A percentile compares a stretch with the other conserved stretches of the same genome.
Evolutionary conservation across 2,888 invertebrate genomes (phyloP).

Genomic region (Zhuqinia jingwanae): DNA sequence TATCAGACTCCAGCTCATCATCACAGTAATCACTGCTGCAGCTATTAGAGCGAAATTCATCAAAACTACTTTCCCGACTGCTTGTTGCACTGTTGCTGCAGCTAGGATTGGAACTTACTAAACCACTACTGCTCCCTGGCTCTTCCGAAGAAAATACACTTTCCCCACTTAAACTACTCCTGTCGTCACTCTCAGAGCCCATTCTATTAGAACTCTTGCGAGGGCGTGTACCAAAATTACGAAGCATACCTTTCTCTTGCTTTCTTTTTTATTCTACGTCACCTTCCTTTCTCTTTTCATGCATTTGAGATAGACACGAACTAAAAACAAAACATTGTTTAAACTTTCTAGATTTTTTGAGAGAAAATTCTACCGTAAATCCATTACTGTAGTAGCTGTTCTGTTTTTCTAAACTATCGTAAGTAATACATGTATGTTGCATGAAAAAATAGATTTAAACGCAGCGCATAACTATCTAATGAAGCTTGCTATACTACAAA

Average conservation of each 20-base stretch:
- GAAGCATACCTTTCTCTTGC: constrained; percentile 59
- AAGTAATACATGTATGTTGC: too few species aligned
- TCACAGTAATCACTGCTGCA: constrained; percentile 70
- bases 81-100: constrained; percentile 51
- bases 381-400: too few species aligned
- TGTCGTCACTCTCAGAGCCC: constrained; percentile 44
- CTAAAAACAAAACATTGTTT: too few species aligned
- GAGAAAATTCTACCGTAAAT: too few species aligned
- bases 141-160: constrained; percentile 58
- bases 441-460: too few species aligned
- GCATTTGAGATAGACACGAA: too few species aligned
- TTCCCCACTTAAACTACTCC: constrained; percentile 53
- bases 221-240: constrained; percentile 55
- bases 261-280: not conserved
- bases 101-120: constrained; percentile 52
- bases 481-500: too few species aligned
- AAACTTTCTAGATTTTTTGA: too few species aligned
- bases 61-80: constrained; percentile 66
- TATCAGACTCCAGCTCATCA: constrained; percentile 63
- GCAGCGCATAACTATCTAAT: too few species aligned
- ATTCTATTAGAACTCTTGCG: constrained; percentile 41
- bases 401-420: too few species aligned
- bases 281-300: too few species aligned
- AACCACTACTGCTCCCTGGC: constrained; percentile 39
- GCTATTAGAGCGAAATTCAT: constrained; percentile 67